Percentiles rank a stretch among this genome's conserved stretches.
Conservation (phyloP, 2,888 invertebrate species). For the Charanyca ferruginea region DNA sequence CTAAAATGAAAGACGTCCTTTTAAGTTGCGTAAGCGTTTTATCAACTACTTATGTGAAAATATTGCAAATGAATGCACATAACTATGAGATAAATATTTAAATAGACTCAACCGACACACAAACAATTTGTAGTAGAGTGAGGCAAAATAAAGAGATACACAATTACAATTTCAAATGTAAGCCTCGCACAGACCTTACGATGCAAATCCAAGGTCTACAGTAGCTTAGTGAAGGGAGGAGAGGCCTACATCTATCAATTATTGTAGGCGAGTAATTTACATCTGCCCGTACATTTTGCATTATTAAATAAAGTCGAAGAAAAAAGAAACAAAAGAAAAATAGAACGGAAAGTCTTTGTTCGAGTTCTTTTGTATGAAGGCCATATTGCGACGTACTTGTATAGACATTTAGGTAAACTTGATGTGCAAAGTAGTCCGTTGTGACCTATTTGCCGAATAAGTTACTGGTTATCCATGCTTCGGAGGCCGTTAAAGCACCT, state of each 20-base stretch:
- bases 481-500: constrained; percentile 18
- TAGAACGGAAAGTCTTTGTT: constrained; percentile 59
- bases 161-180: constrained; percentile 68
- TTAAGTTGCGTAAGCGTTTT: constrained; percentile 36
- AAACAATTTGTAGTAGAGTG: constrained; percentile 38
- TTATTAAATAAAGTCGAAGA: constrained; percentile 40
- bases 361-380: constrained; percentile 54
- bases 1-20: constrained; percentile 4
- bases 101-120: constrained; percentile 29
- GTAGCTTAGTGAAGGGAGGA: constrained; percentile 23
- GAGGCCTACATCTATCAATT: constrained; percentile 41
- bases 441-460: constrained; percentile 59
- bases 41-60: constrained; percentile 34
- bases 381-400: constrained; percentile 47
- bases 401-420: constrained; percentile 57
- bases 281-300: constrained; percentile 28
- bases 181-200: constrained; percentile 50
- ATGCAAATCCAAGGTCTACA: constrained; percentile 62
- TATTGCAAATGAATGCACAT: constrained; percentile 51
- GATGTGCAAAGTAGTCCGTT: constrained; percentile 58
- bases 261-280: constrained; percentile 44
- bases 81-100: constrained; percentile 52
- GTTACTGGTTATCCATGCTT: constrained; percentile 40
- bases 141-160: constrained; percentile 47
- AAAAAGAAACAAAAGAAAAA: constrained; percentile 57